A percentile compares a stretch with the other conserved stretches of the same genome.
phyloP scores from a whole-genome alignment of 2,797 vertebrate species.

The Vespertilio murinus region DNA sequence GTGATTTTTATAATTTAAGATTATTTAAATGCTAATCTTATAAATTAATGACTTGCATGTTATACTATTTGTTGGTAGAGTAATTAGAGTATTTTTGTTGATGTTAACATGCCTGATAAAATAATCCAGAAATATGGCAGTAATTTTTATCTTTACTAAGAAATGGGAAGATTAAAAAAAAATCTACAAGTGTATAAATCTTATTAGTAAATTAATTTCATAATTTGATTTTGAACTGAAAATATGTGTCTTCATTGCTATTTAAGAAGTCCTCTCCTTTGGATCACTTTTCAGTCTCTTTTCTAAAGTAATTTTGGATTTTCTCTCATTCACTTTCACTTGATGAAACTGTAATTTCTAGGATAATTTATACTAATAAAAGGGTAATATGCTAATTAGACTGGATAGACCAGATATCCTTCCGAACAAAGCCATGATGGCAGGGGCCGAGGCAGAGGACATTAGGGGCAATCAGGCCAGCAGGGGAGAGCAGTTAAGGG shows the following conservation, averaged over 20 bases:
- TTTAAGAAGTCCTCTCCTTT: neutral
- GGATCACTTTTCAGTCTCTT: neutral
- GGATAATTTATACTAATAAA: neutral
- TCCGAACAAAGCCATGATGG: too few species aligned
- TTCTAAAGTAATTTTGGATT: conserved; percentile 34
- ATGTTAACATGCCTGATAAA: neutral
- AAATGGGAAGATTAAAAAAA: neutral
- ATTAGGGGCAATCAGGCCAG: too few species aligned
- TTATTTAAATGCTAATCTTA: neutral
- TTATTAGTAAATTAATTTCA: neutral
- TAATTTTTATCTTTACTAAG: conserved; percentile 17
- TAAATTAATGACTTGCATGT: neutral
- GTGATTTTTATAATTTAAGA: neutral
- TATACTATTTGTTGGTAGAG: neutral
- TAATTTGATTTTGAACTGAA: conserved; percentile 27
- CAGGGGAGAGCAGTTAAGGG: too few species aligned
- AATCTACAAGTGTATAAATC: neutral
- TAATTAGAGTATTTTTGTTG: neutral
- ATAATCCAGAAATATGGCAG: neutral
- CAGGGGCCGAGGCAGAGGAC: too few species aligned
- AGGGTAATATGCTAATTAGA: too few species aligned
- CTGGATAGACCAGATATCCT: too few species aligned
- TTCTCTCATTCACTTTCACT: conserved; percentile 34
- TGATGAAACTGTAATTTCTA: neutral
- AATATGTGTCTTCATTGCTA: neutral